Evolutionary conservation across 2,113 vertebrate species (phyloP).

Genomic region (Candoia aspera): DNA sequence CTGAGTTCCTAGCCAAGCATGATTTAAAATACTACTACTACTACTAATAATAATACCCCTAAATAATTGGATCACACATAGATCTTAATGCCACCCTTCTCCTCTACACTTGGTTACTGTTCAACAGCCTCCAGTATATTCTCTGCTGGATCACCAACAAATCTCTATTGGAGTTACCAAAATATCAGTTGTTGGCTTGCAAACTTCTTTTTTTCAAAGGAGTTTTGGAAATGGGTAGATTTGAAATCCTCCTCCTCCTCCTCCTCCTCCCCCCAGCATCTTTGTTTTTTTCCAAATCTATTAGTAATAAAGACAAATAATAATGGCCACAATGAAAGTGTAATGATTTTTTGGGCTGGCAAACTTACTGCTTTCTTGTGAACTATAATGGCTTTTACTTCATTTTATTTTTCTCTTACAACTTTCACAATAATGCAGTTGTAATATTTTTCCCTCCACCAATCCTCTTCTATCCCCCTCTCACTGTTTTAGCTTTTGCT

Average conservation of each 20-base stretch:
- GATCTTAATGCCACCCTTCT: not conserved
- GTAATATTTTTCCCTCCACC: not conserved
- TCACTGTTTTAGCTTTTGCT: not conserved
- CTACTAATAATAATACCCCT: too few species aligned
- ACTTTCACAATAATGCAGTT: not conserved
- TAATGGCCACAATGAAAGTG: slow-evolving; percentile 3
- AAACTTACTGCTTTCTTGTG: not conserved
- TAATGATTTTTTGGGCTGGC: not conserved
- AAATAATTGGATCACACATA: not conserved
- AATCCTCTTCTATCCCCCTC: slow-evolving; percentile 19
- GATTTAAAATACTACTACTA: not conserved
- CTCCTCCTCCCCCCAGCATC: not conserved
- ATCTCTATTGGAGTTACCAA: not conserved
- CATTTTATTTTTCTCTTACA: not conserved
- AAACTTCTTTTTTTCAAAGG: not conserved
- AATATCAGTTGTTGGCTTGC: not conserved
- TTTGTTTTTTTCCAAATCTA: not conserved
- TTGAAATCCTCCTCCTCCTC: not conserved
- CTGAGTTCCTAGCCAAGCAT: not conserved
- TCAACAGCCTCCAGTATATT: not conserved
- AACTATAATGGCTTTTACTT: not conserved
- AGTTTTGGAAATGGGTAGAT: not conserved
- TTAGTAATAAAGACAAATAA: not conserved
- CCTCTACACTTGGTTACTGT: not conserved
- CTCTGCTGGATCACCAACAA: not conserved